These are phyloP conservation scores for Sitodiplosis mosellana DNA, from an alignment of 1,140 invertebrate genomes.

Conservation along the genomic window DNA sequence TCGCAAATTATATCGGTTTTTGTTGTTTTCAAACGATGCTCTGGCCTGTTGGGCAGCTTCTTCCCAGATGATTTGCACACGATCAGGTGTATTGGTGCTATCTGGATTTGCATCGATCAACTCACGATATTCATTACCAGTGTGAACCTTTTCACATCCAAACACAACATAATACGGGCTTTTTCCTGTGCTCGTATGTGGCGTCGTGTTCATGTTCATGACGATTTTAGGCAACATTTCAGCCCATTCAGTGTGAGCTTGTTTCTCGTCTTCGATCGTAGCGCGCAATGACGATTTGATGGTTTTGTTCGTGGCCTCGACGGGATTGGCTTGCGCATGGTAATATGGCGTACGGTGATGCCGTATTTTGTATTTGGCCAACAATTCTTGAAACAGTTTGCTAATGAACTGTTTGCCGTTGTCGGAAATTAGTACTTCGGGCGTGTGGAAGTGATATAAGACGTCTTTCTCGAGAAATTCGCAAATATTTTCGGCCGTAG, in stretches of 20 bases:
- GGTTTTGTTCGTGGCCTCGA: constrained; percentile 6
- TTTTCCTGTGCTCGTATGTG: no score
- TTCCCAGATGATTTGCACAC: no score
- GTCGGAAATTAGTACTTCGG: constrained; percentile 9
- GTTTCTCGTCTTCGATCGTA: background rate
- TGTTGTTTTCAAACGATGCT: no score
- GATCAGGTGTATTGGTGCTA: no score
- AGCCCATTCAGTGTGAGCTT: constrained; percentile 9
- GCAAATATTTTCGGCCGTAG: constrained; percentile 1
- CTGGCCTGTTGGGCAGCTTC: no score
- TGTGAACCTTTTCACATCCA: no score
- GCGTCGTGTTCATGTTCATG: constrained; percentile 2
- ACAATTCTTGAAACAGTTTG: constrained; percentile 7
- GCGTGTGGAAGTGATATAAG: constrained; percentile 9
- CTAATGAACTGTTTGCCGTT: constrained; percentile 11
- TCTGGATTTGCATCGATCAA: no score
- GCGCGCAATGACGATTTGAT: constrained; percentile 6
- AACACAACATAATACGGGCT: no score
- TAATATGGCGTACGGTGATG: constrained; percentile 5
- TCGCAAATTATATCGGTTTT: no score
- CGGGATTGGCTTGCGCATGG: constrained; percentile 8
- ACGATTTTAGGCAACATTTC: constrained; percentile 5
- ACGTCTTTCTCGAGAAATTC: constrained; percentile 5
- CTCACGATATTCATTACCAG: no score
- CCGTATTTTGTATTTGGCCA: constrained; percentile 5